phyloP scores from a whole-genome alignment of 2,888 invertebrate genomes.

The Lypha dubia region DNA sequence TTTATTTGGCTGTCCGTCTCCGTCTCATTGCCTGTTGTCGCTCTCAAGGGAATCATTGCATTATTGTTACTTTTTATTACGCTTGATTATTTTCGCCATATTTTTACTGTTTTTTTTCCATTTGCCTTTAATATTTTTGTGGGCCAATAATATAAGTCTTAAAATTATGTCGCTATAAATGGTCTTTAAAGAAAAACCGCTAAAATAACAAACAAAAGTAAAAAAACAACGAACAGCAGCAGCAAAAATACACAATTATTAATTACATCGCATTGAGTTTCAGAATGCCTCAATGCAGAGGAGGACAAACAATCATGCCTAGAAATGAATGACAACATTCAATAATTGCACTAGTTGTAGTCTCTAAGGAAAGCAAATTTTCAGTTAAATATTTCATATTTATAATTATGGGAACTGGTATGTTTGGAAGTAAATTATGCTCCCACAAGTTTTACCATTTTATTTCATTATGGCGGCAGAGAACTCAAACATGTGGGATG shows the following conservation, averaged over 20 bases:
- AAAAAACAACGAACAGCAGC: constrained; percentile 23
- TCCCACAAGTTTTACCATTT: not conserved
- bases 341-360: constrained; percentile 34
- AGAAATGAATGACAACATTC: constrained; percentile 17
- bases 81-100: constrained; percentile 59
- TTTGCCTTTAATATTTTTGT: constrained; percentile 68
- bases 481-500: too few relatives aligned
- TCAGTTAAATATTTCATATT: constrained; percentile 19
- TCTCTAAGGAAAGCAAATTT: constrained; percentile 16
- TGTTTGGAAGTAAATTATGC: not conserved
- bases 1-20: constrained; percentile 26
- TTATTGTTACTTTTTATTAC: constrained; percentile 65
- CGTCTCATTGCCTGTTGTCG: constrained; percentile 38
- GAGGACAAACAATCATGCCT: constrained; percentile 43
- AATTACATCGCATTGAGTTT: constrained; percentile 62
- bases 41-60: constrained; percentile 71
- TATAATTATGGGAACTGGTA: constrained; percentile 7
- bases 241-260: constrained; percentile 62
- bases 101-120: constrained; percentile 23
- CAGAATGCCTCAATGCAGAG: constrained; percentile 41
- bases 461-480: not conserved
- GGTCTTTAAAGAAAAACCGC: constrained; percentile 72
- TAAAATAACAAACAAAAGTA: constrained; percentile 26
- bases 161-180: constrained; percentile 72
- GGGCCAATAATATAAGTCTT: constrained; percentile 72